Evolutionary conservation across 2,797 vertebrate genomes (phyloP), one percentile per base, ranked within the genome.

Genomic region (Chaenodraco wilsoni): DNA sequence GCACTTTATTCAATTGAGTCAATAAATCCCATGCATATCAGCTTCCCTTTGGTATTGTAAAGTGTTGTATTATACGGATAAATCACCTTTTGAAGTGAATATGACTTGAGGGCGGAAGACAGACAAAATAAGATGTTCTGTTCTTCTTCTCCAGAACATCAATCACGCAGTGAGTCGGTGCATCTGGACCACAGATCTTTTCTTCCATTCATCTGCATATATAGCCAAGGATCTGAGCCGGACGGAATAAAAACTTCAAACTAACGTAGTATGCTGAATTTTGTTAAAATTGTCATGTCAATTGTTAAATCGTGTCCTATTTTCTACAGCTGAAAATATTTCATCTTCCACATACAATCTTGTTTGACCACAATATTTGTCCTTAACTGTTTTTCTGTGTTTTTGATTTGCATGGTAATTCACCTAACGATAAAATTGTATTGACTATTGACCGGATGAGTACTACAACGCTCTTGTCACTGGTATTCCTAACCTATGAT

Each of bases 131-230:
- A 64, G 51, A 67, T 55, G 33, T 71, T 79, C 46, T 74, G 48
- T 58, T 78, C 56, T 75, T 66, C 56, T 73, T 74, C 67, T 74
- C 33, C 41, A 16, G 45, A 15, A 37, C 69, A 85, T 86, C 82
- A 63, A 78, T 84, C 86, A 85, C 33, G 74, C 72, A 45, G 58
- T 5, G 54, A 74, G 48, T 21, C 19, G 0, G 19, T 60, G 70
- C 78, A 83, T 87, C 84, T 88, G 86, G 81, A 65, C 55, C 37
- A 50, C 83, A 87, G 83, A 84, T 16, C 16, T 37, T 58, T 27
- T 55, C 16, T 61, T 67, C 37, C 55, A 65, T 69, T 65, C 63
- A 69, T 67, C 12, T 16, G 41, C 40, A 8, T n/a, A 46, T 49
- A 49, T 12, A 51, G 59, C 57, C 81, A 78, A 65, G 15, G 14